These are phyloP conservation scores for Furcifer pardalis DNA, from an alignment of 2,797 vertebrate species.

Conservation along the genomic window DNA sequence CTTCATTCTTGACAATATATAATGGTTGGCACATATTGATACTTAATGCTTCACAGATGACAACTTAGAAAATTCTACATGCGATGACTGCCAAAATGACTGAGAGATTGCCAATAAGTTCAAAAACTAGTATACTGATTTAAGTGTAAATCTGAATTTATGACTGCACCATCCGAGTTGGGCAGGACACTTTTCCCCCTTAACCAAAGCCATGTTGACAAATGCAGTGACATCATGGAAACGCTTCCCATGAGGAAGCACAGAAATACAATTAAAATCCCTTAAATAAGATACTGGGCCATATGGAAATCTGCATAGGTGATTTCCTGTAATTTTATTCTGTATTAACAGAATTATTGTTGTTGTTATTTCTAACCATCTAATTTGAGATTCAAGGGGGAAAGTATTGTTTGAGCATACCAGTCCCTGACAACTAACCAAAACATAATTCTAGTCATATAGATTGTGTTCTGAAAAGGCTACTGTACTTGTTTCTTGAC, in stretches of 20 bases:
- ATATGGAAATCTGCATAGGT: background rate
- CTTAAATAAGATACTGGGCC: background rate
- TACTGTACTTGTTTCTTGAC: constrained; percentile 61
- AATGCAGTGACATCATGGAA: background rate
- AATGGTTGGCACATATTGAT: background rate
- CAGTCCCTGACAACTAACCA: constrained; percentile 46
- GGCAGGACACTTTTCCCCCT: no score
- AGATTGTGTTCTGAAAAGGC: constrained; percentile 59
- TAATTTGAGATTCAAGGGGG: constrained; percentile 38
- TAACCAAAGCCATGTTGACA: no score
- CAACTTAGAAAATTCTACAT: background rate
- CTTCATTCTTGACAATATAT: background rate
- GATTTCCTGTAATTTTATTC: no score
- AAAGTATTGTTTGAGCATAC: constrained; percentile 37
- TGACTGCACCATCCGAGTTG: background rate
- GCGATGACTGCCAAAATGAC: background rate
- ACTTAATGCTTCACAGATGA: background rate
- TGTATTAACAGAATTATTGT: no score
- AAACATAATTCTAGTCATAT: constrained; percentile 37
- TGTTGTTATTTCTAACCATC: background rate
- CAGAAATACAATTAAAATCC: background rate
- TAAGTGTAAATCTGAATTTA: background rate
- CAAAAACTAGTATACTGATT: background rate
- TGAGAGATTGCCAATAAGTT: background rate
- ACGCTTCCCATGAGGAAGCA: background rate